phyloP scores from a whole-genome alignment of 2,888 invertebrate genomes.

The Cataglyphis albicans region DNA sequence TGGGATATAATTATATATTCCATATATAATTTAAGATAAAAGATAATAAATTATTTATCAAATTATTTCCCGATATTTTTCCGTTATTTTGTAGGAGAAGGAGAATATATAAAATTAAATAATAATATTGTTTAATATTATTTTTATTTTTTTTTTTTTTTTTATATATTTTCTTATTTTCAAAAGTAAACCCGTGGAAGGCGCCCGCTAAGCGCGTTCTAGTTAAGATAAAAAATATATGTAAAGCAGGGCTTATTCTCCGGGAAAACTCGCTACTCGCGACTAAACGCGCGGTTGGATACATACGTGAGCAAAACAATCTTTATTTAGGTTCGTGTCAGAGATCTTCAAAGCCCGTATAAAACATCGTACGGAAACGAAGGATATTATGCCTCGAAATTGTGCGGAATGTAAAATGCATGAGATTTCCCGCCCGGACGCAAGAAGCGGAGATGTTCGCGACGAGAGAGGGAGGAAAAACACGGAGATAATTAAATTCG shows the following conservation, averaged over 20 bases:
- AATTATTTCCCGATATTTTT: no score
- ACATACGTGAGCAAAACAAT: slow-evolving; percentile 60
- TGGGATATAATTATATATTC: no score
- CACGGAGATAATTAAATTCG: slow-evolving; percentile 42
- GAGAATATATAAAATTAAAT: no score
- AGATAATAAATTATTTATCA: no score
- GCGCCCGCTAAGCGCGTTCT: no score
- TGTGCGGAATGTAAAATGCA: slow-evolving; percentile 61
- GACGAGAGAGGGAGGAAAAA: not conserved
- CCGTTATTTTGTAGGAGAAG: no score
- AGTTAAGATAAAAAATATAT: slow-evolving; percentile 39
- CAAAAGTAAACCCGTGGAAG: no score
- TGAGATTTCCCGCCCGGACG: slow-evolving; percentile 10
- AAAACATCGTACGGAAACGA: slow-evolving; percentile 53
- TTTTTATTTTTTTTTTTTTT: no score
- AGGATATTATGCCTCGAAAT: slow-evolving; percentile 62
- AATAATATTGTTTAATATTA: no score
- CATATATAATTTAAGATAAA: no score
- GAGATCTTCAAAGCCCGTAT: slow-evolving; percentile 61
- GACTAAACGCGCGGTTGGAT: slow-evolving; percentile 20
- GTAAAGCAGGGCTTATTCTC: slow-evolving; percentile 47
- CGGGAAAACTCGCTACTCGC: slow-evolving; percentile 26
- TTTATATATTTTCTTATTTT: no score
- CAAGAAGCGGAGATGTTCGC: slow-evolving; percentile 3
- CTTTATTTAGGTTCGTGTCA: slow-evolving; percentile 63